Percentiles rank a stretch among this genome's conserved stretches.
phyloP scores from a whole-genome alignment of 2,888 invertebrate genomes.

The Siphonodentalium dalli region DNA sequence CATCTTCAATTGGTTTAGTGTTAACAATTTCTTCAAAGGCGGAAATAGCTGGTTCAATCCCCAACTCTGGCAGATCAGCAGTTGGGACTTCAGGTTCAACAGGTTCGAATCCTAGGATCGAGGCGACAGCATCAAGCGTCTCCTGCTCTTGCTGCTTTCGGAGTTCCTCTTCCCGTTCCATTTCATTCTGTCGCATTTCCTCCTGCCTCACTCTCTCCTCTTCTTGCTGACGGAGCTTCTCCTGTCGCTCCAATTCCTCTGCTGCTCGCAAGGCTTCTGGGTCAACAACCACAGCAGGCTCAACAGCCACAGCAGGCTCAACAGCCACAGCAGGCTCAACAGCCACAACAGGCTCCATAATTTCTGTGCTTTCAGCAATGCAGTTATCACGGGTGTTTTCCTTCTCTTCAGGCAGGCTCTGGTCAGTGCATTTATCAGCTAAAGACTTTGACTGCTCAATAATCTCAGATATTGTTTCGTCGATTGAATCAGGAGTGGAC shows the following conservation, averaged over 20 bases:
- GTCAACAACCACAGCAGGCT: slow-evolving; percentile 27
- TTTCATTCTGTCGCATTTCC: slow-evolving; percentile 11
- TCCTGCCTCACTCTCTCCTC: slow-evolving; percentile 24
- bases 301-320: slow-evolving; percentile 33
- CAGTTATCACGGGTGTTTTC: slow-evolving; percentile 1
- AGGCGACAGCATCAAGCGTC: slow-evolving; percentile 26
- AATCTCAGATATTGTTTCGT: neutral
- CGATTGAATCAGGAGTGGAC: neutral
- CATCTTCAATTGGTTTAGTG: too few relatives aligned
- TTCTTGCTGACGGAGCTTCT: slow-evolving; percentile 22
- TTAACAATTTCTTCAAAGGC: too few relatives aligned
- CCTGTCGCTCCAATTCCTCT: slow-evolving; percentile 19
- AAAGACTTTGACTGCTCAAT: neutral
- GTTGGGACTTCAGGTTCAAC: slow-evolving; percentile 14
- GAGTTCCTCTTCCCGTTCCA: slow-evolving; percentile 4
- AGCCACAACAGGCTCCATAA: slow-evolving; percentile 34
- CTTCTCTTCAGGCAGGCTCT: slow-evolving; percentile 3
- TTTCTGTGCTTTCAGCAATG: slow-evolving; percentile 10
- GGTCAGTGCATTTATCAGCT: slow-evolving; percentile 6
- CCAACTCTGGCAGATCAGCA: slow-evolving; percentile 12
- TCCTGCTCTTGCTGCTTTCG: slow-evolving; percentile 6
- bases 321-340: slow-evolving; percentile 28
- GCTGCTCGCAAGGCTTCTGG: slow-evolving; percentile 27
- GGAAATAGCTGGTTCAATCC: slow-evolving; percentile 22
- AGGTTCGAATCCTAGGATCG: slow-evolving; percentile 18